Conservation (phyloP, 2,797 vertebrate species). For the Schizothorax lantsangensis region DNA sequence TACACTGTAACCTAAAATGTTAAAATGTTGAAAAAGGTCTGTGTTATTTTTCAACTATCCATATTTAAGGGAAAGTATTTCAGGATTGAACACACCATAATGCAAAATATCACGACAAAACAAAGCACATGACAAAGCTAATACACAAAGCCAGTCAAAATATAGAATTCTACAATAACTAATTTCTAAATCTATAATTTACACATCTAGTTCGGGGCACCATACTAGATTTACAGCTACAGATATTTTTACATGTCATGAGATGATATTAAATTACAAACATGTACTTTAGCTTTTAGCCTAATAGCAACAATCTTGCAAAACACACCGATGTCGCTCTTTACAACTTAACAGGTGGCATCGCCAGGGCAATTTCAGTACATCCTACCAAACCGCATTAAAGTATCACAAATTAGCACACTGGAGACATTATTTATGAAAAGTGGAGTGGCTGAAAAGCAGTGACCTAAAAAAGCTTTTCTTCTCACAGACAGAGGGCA, state of each 20-base stretch:
- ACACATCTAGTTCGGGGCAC: not conserved
- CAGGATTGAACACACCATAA: not conserved
- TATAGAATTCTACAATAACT: not conserved
- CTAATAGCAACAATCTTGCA: not conserved
- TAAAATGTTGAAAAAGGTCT: not conserved
- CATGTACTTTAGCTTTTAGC: not conserved
- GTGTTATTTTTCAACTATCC: not conserved
- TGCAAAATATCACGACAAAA: not conserved
- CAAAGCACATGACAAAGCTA: not conserved
- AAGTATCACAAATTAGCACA: slow-evolving; percentile 34
- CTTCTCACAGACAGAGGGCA: slow-evolving; percentile 56
- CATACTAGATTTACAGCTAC: not conserved
- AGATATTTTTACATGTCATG: not conserved
- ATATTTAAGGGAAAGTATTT: not conserved
- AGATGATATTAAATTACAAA: not conserved
- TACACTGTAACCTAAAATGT: not conserved
- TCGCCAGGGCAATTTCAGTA: not conserved
- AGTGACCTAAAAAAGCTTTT: slow-evolving; percentile 17
- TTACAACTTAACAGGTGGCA: slow-evolving; percentile 13
- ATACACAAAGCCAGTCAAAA: not conserved
- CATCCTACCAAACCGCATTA: slow-evolving; percentile 29
- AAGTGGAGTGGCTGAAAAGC: slow-evolving; percentile 15
- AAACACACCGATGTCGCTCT: not conserved
- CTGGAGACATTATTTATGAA: slow-evolving; percentile 14
- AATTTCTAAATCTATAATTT: not conserved